Percentiles rank a stretch among this genome's conserved stretches.
Evolutionary conservation across 1,140 invertebrate genomes (phyloP).

Genomic region (Bombus impatiens): DNA sequence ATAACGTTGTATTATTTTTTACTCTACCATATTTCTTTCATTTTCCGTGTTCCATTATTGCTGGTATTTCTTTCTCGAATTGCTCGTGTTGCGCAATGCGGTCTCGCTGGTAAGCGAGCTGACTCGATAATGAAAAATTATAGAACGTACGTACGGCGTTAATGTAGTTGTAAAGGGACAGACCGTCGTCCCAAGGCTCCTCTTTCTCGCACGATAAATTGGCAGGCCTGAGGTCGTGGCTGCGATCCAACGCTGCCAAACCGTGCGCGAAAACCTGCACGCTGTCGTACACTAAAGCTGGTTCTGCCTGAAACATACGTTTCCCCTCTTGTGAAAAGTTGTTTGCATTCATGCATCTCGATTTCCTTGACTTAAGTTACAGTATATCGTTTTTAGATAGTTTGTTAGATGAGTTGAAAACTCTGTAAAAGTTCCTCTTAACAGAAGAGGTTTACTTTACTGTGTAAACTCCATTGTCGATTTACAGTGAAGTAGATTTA

Average conservation of each 20-base stretch:
- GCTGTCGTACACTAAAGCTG: slow-evolving; percentile 94
- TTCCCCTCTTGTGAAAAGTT: slow-evolving; percentile 47
- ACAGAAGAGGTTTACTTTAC: neutral
- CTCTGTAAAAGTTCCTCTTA: neutral
- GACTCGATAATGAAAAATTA: slow-evolving; percentile 29
- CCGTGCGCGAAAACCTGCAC: slow-evolving; percentile 94
- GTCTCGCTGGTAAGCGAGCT: neutral
- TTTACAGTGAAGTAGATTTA: neutral
- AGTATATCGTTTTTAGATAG: neutral
- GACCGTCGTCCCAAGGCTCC: slow-evolving; percentile 92
- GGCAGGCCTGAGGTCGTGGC: slow-evolving; percentile 86
- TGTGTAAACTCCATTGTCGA: neutral
- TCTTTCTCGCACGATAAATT: slow-evolving; percentile 94
- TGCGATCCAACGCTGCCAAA: slow-evolving; percentile 88
- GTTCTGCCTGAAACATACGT: slow-evolving; percentile 89
- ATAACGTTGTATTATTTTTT: neutral
- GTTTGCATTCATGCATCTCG: neutral
- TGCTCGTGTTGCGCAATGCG: neutral
- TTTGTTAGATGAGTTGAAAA: neutral
- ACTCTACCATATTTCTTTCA: no score
- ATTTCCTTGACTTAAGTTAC: neutral
- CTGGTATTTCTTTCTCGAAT: no score
- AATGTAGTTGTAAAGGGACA: slow-evolving; percentile 94
- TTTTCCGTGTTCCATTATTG: neutral
- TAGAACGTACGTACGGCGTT: slow-evolving; percentile 88